Base-by-base conservation (phyloP, 2,113 vertebrate genomes). In the Amblyornis subalaris region DNA sequence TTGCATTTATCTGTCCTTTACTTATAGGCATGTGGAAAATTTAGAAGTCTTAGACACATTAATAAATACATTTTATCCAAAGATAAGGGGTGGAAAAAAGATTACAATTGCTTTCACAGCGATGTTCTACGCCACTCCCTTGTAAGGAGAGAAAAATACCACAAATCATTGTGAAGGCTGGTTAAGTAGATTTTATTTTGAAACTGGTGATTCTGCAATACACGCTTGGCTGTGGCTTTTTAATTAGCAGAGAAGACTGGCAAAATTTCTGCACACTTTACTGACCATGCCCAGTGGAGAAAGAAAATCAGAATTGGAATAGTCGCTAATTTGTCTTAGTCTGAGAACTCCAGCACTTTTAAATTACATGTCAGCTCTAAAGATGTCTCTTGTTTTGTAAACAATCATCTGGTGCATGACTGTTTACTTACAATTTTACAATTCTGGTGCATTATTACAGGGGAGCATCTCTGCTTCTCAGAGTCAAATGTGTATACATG, bases 191-290 rank as follows among this genome's bases (percentile, higher is more conserved):
- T 53, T 69, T 66, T 48, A 10, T 53, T 77, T 87, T 92, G 67
- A 74, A 95, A 58, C 33, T 47, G 28, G 48, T 80, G 45, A 72
- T 83, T 90, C 71, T 86, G 45, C 48, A 85, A 5, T 35, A 7
- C 73, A 8, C 42, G 14, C 16, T 73, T 89, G 72, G 28, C 82
- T 65, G 12, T 24, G 7, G 36, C 47, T 90, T 84, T 88, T 80
- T 74, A 73, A 65, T 92, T 80, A 86, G n/a, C 75, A 78, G 36
- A 88, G 48, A 69, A 57, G 53, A 44, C 33, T 75, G 64, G 36
- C 48, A 82, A 55, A 82, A 76, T 47, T 79, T 85, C 69, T 94
- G 65, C 47, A 21, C 3, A 17, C 26, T 29, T 86, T 84, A 28
- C 47, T 91, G 60, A 20, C 42, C 5, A 0, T 74, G 66, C 33